phyloP scores from a whole-genome alignment of 2,797 vertebrate species.

The Bradypodion ventrale region DNA sequence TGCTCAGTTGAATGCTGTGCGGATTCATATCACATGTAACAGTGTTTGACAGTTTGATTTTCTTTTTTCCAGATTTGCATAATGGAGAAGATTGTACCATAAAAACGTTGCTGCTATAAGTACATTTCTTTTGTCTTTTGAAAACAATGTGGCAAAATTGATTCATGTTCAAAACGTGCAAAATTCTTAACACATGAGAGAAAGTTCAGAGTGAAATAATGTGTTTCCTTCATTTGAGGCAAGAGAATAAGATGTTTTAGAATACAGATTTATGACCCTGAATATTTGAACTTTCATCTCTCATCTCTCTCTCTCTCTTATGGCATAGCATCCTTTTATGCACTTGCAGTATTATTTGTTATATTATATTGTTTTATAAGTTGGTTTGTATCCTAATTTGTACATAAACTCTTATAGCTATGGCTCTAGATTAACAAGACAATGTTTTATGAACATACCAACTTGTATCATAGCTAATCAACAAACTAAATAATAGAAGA shows the following conservation, averaged over 20 bases:
- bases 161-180: constrained; percentile 37
- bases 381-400: neutral
- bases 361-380: neutral
- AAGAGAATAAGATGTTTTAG: constrained; percentile 21
- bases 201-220: neutral
- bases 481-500: constrained; percentile 43
- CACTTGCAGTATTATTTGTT: neutral
- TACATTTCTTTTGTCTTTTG: constrained; percentile 38
- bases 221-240: neutral
- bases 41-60: constrained; percentile 40
- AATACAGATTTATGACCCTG: constrained; percentile 36
- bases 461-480: constrained; percentile 50
- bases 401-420: constrained; percentile 37
- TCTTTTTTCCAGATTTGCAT: constrained; percentile 43
- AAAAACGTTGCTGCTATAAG: constrained; percentile 25
- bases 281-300: neutral
- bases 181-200: constrained; percentile 10
- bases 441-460: neutral
- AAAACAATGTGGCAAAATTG: neutral
- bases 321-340: neutral
- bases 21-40: constrained; percentile 25
- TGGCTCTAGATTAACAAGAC: constrained; percentile 61
- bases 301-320: neutral
- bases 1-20: neutral
- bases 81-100: constrained; percentile 25